These are phyloP conservation scores for Drosophila nasuta DNA, from an alignment of 1,140 invertebrate species.

Conservation along the genomic window DNA sequence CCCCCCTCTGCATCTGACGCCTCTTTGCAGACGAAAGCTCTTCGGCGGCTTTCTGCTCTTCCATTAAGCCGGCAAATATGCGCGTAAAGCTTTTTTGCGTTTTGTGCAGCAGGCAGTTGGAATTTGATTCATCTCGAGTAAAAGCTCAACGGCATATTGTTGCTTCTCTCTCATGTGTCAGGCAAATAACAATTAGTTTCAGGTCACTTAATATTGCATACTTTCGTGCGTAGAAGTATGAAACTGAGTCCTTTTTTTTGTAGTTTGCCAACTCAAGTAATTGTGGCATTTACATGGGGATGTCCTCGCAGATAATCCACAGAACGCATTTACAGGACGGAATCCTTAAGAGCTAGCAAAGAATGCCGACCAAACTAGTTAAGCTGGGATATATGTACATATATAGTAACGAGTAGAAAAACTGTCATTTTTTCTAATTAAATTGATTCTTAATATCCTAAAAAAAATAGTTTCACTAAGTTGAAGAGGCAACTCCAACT, in stretches of 20 bases:
- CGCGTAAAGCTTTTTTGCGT: slow-evolving; percentile 9
- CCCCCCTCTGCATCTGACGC: too few relatives aligned
- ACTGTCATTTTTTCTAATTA: too few relatives aligned
- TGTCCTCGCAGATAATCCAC: background rate
- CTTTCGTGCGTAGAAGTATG: background rate
- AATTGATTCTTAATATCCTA: too few relatives aligned
- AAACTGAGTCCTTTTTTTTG: background rate
- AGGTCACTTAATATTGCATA: background rate
- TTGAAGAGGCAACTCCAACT: too few relatives aligned
- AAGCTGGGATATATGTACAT: too few relatives aligned
- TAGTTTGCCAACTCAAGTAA: background rate
- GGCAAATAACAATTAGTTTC: background rate
- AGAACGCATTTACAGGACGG: background rate
- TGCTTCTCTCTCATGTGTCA: background rate
- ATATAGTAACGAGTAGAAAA: too few relatives aligned
- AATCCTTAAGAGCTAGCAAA: background rate
- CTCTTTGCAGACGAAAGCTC: slow-evolving; percentile 18
- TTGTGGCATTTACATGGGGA: background rate
- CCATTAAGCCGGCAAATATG: slow-evolving; percentile 10
- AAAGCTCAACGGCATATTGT: background rate
- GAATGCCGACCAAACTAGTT: background rate
- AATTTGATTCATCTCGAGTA: background rate
- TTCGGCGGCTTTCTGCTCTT: background rate
- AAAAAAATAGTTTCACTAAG: too few relatives aligned
- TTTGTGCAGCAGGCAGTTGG: background rate